phyloP scores from a whole-genome alignment of 2,113 vertebrate species.

The Zosterops borbonicus region DNA sequence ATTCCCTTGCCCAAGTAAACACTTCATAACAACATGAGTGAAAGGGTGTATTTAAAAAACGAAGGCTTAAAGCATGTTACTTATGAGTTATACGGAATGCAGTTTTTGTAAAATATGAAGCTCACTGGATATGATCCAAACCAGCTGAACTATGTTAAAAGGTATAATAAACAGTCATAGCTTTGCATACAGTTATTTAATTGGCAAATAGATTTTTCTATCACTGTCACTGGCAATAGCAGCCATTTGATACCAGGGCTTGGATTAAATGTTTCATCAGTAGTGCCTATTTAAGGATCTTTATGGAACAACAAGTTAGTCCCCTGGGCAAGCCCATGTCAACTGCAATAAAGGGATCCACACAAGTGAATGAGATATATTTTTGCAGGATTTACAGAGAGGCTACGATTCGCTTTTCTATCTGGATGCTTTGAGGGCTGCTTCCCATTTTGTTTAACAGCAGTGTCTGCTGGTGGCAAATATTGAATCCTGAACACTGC shows the following conservation, averaged over 20 bases:
- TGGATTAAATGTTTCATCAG: slow-evolving; percentile 78
- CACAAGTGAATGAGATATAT: slow-evolving; percentile 48
- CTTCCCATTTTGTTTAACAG: slow-evolving; percentile 46
- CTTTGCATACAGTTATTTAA: slow-evolving; percentile 72
- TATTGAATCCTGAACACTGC: background rate
- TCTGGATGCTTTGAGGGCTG: slow-evolving; percentile 14
- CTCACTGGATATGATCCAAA: slow-evolving; percentile 50
- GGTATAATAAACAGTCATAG: slow-evolving; percentile 55
- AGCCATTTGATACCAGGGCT: slow-evolving; percentile 66
- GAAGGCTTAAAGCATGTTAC: slow-evolving; percentile 21
- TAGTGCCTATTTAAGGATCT: slow-evolving; percentile 73
- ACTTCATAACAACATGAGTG: slow-evolving; percentile 41
- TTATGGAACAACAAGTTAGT: slow-evolving; percentile 75
- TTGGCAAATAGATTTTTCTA: slow-evolving; percentile 73
- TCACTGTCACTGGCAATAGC: slow-evolving; percentile 65
- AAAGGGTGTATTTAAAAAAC: slow-evolving; percentile 48
- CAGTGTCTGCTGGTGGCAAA: slow-evolving; percentile 25
- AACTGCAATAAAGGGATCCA: slow-evolving; percentile 71
- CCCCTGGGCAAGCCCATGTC: slow-evolving; percentile 72
- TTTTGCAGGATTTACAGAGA: slow-evolving; percentile 62
- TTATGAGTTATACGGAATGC: slow-evolving; percentile 26
- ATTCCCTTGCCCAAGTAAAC: slow-evolving; percentile 41
- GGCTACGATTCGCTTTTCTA: background rate
- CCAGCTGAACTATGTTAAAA: slow-evolving; percentile 66
- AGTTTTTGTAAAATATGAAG: slow-evolving; percentile 61